Percentiles rank a stretch among this genome's conserved stretches.
phyloP scores from a whole-genome alignment of 35 echinoderm and acorn worm species.

The Heliocidaris tuberculata region DNA sequence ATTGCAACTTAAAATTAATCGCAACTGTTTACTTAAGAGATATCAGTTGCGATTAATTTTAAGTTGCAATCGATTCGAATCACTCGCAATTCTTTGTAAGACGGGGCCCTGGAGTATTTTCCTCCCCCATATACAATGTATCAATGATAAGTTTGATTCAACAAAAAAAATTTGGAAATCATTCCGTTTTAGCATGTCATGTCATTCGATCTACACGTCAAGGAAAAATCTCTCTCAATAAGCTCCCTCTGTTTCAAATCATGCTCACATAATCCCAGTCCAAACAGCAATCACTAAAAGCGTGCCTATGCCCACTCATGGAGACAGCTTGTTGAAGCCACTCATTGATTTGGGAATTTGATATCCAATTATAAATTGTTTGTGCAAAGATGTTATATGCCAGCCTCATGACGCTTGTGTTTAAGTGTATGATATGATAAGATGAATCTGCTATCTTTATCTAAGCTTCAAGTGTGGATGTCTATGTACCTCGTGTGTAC shows the following conservation, averaged over 20 bases:
- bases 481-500: background rate
- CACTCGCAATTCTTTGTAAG: too few relatives aligned
- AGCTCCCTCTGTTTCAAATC: background rate
- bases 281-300: background rate
- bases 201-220: background rate
- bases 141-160: background rate
- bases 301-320: background rate
- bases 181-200: background rate
- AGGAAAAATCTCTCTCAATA: background rate
- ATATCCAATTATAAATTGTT: slow-evolving; percentile 5
- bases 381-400: background rate
- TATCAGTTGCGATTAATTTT: too few relatives aligned
- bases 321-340: background rate
- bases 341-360: background rate
- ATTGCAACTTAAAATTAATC: too few relatives aligned
- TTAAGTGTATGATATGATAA: background rate
- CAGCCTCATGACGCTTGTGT: background rate
- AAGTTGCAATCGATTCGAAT: too few relatives aligned
- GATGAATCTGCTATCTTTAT: background rate
- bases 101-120: background rate
- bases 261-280: background rate
- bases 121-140: background rate
- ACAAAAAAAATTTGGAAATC: background rate
- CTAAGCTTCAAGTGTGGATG: background rate
- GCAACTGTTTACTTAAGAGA: too few relatives aligned